Conservation (phyloP, 53 echinoderm and acorn worm genomes). For the Luidia sarsii region DNA sequence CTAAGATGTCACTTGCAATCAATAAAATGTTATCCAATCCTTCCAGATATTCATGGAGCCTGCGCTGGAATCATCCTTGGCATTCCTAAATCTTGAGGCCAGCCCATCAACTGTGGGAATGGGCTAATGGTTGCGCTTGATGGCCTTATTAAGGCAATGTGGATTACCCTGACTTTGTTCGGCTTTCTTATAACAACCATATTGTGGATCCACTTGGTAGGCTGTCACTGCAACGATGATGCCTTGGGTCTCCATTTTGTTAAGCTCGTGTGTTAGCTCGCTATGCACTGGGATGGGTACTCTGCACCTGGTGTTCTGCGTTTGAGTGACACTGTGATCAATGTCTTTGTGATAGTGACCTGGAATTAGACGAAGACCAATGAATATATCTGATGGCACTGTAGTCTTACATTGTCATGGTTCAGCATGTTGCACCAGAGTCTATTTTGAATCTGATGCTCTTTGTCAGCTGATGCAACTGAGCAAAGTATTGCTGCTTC, state of each 20-base stretch:
- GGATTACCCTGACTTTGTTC: slow-evolving; percentile 58
- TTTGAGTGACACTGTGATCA: slow-evolving; percentile 38
- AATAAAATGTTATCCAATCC: slow-evolving; percentile 44
- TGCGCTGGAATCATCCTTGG: slow-evolving; percentile 55
- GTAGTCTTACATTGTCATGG: slow-evolving; percentile 17
- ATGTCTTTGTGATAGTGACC: slow-evolving; percentile 30
- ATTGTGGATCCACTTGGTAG: slow-evolving; percentile 60
- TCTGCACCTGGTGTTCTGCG: slow-evolving; percentile 17
- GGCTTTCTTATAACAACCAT: slow-evolving; percentile 33
- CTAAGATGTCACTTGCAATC: slow-evolving; percentile 53
- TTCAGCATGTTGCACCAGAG: slow-evolving; percentile 66
- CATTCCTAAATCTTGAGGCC: slow-evolving; percentile 11
- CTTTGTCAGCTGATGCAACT: slow-evolving; percentile 9
- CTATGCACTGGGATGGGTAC: no score
- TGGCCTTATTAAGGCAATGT: slow-evolving; percentile 36
- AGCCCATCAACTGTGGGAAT: slow-evolving; percentile 51
- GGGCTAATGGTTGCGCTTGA: slow-evolving; percentile 38
- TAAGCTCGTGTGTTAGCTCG: slow-evolving; percentile 39
- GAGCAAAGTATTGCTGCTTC: slow-evolving; percentile 34
- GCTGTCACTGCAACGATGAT: slow-evolving; percentile 54
- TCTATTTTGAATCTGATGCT: slow-evolving; percentile 63
- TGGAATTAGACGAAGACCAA: slow-evolving; percentile 29
- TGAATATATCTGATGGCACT: slow-evolving; percentile 41
- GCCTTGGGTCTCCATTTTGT: slow-evolving; percentile 26
- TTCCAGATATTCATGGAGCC: slow-evolving; percentile 59